A percentile compares a stretch with the other conserved stretches of the same genome.
phyloP scores from a whole-genome alignment of 2,113 vertebrate genomes.

The Mugil cephalus region DNA sequence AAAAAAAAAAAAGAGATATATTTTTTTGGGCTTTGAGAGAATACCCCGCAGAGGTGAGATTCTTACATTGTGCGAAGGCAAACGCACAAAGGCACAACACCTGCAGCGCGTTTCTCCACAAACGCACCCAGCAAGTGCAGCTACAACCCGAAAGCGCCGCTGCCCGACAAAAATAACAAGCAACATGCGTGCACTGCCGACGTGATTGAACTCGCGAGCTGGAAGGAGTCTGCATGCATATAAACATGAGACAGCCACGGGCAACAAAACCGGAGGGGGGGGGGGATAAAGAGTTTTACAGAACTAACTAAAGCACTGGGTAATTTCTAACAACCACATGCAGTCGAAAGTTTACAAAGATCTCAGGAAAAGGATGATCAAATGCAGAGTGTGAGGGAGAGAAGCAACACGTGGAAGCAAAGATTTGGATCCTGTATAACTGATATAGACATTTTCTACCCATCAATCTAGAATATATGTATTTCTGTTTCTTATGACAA shows the following conservation, averaged over 20 bases:
- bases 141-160: constrained; percentile 31
- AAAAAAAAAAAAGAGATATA: constrained; percentile 9
- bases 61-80: constrained; percentile 8
- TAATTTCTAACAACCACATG: constrained; percentile 49
- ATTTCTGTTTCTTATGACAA: no score
- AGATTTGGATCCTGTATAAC: neutral
- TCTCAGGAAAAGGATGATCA: neutral
- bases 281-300: constrained; percentile 14
- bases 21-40: constrained; percentile 26
- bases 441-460: no score
- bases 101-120: constrained; percentile 40
- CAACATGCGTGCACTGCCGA: constrained; percentile 33
- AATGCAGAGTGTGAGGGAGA: neutral
- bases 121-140: constrained; percentile 30
- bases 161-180: constrained; percentile 58
- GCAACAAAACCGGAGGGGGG: constrained; percentile 23
- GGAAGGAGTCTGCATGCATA: constrained; percentile 60
- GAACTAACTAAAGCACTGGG: constrained; percentile 22
- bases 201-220: constrained; percentile 56
- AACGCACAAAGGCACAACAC: constrained; percentile 47
- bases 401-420: neutral
- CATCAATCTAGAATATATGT: no score
- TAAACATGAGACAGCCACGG: constrained; percentile 67
- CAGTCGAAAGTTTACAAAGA: constrained; percentile 24
- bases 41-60: constrained; percentile 18